These are phyloP conservation scores for Erynnis tages DNA, from an alignment of 2,888 invertebrate genomes.

Conservation along the genomic window DNA sequence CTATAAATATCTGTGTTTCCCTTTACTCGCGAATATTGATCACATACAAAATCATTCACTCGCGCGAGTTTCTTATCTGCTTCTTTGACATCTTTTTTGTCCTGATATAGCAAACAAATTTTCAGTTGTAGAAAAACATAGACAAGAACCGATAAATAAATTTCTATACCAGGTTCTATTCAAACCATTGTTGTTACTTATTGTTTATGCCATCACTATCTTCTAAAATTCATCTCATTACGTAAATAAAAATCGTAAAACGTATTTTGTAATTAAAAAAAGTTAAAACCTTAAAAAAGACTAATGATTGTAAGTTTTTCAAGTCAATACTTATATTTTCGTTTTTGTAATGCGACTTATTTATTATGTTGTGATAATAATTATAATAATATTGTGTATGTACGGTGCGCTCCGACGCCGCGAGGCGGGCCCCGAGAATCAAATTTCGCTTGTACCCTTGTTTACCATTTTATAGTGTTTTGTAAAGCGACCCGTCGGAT, in stretches of 20 bases:
- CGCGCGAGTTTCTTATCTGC: too few relatives aligned
- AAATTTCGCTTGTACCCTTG: constrained; percentile 14
- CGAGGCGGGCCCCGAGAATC: constrained; percentile 2
- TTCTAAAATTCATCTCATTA: constrained; percentile 40
- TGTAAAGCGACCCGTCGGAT: constrained; percentile 16
- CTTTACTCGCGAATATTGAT: neutral
- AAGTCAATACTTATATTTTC: constrained; percentile 57
- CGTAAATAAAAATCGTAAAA: constrained; percentile 61
- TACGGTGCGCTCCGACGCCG: constrained; percentile 1
- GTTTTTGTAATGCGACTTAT: constrained; percentile 59
- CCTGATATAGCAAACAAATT: too few relatives aligned
- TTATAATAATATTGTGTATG: constrained; percentile 41
- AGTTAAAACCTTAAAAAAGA: constrained; percentile 68
- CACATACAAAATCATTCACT: too few relatives aligned
- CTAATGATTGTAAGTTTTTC: constrained; percentile 60
- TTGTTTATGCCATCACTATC: constrained; percentile 4
- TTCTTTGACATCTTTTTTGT: too few relatives aligned
- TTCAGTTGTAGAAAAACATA: too few relatives aligned
- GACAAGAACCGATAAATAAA: constrained; percentile 48
- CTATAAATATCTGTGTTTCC: neutral
- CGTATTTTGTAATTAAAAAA: constrained; percentile 55
- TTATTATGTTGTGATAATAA: constrained; percentile 61
- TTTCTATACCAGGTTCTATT: constrained; percentile 54
- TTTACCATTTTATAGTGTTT: constrained; percentile 2
- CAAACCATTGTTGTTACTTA: neutral